phyloP scores from a whole-genome alignment of 2,888 invertebrate genomes.

The Tillus elongatus region DNA sequence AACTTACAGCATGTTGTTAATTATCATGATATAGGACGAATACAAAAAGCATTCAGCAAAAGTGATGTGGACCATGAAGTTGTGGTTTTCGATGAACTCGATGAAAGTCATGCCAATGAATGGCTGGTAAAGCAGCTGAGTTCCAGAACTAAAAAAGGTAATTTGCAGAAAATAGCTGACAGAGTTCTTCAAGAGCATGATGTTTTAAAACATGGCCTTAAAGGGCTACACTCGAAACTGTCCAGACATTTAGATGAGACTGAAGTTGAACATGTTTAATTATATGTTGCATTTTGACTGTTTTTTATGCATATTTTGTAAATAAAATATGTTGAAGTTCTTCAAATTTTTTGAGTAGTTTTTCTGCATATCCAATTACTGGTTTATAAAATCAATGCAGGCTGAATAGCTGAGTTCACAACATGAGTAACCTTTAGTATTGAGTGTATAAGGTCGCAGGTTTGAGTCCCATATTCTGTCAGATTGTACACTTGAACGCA shows the following conservation, averaged over 20 bases:
- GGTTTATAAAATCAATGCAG: too few relatives aligned
- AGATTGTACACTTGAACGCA: too few relatives aligned
- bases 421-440: too few relatives aligned
- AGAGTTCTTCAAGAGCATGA: conserved; percentile 23
- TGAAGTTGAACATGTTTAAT: too few relatives aligned
- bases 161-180: conserved; percentile 16
- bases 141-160: conserved; percentile 12
- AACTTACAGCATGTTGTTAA: conserved; percentile 21
- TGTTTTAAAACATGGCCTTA: conserved; percentile 25
- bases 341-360: too few relatives aligned
- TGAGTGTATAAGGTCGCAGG: too few relatives aligned
- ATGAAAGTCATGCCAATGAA: conserved; percentile 19
- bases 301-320: too few relatives aligned
- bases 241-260: not conserved
- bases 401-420: too few relatives aligned
- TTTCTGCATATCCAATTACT: too few relatives aligned
- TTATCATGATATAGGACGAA: conserved; percentile 20
- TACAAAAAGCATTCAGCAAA: conserved; percentile 22
- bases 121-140: conserved; percentile 24
- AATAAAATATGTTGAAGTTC: too few relatives aligned
- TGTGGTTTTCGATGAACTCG: conserved; percentile 27
- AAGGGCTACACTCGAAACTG: conserved; percentile 26
- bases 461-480: too few relatives aligned
- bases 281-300: too few relatives aligned
- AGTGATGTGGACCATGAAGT: conserved; percentile 22